Conservation (phyloP, 2,888 invertebrate species). For the Lepas anatifera region DNA sequence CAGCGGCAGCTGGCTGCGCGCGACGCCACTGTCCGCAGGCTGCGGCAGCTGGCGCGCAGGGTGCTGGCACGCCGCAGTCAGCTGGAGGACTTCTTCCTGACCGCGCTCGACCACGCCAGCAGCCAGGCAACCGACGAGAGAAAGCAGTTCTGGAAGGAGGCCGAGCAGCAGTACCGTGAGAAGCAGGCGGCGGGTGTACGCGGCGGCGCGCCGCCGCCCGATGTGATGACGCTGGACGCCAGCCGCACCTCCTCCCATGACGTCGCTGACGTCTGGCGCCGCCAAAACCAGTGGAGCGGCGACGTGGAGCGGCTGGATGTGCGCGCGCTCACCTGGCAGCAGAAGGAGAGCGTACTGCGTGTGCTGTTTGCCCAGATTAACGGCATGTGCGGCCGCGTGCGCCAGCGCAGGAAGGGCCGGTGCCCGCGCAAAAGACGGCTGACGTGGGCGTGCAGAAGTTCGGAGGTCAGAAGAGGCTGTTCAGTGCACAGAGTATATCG, state of each 20-base stretch:
- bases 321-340: not conserved
- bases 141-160: not conserved
- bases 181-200: not conserved
- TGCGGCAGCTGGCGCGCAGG: not conserved
- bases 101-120: not conserved
- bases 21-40: not conserved
- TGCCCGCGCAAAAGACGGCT: not conserved
- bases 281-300: not conserved
- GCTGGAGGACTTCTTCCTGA: slow-evolving; percentile 8
- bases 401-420: not conserved
- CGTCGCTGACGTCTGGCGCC: not conserved
- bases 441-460: not conserved
- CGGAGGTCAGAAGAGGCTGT: not conserved
- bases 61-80: slow-evolving; percentile 1
- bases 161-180: not conserved
- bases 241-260: not conserved
- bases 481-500: not conserved
- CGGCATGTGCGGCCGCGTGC: not conserved
- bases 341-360: slow-evolving; percentile 9
- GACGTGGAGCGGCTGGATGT: not conserved
- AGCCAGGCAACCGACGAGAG: not conserved
- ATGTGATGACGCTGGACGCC: not conserved
- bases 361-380: not conserved
- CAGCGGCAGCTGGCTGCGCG: not conserved
- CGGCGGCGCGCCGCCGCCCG: not conserved